Base-by-base conservation (phyloP, 2,797 vertebrate species). In the Chloroceryle amazona region DNA sequence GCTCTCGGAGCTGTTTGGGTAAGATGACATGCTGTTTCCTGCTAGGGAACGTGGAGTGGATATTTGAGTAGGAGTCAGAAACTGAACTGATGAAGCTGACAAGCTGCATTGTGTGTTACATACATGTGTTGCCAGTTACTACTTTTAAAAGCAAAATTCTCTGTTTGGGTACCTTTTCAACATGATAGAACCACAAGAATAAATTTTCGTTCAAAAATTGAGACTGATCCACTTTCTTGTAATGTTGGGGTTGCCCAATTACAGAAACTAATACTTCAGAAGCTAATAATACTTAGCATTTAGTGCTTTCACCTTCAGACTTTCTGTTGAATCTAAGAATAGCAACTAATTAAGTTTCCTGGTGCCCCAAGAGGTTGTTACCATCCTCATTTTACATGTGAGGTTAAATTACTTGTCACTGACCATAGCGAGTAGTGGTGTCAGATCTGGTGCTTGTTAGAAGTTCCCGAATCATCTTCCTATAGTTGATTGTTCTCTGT, bases 291-390 rank as follows among this genome's bases (percentile, higher is more conserved):
- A 83, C 29, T 41, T 16, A 51, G 39, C 35, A 35, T 35, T 92
- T 57, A 60, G 47, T 31, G 31, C 82, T 86, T 81, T 96, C 89
- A 94, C 93, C 91, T 95, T 94, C 84, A 92, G 76, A 70, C 63
- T 76, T 25, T 31, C 63, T 54, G 52, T 28, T 74, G 86, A 81
- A 89, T 80, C 93, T 90, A 86, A 57, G 3, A 96, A 96, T 95
- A 91, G 93, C 84, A 96, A 75, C 93, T 96, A 60, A 95, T 95
- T 94, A 94, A 92, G 37, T 62, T 47, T 93, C 76, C 65, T 26
- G 0, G 2, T 63, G 74, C 58, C 95, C 79, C 91, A 5, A 2
- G 95, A 37, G 92, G 84, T 66, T 84, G 49, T 35, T 58, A 3
- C 62, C 79, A 55, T 33, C 90, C 85, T 68, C 81, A 7, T 91